Evolutionary conservation across 1,140 invertebrate species (phyloP), one percentile per base, ranked within the genome.

Genomic region (Notospermus geniculatus): DNA sequence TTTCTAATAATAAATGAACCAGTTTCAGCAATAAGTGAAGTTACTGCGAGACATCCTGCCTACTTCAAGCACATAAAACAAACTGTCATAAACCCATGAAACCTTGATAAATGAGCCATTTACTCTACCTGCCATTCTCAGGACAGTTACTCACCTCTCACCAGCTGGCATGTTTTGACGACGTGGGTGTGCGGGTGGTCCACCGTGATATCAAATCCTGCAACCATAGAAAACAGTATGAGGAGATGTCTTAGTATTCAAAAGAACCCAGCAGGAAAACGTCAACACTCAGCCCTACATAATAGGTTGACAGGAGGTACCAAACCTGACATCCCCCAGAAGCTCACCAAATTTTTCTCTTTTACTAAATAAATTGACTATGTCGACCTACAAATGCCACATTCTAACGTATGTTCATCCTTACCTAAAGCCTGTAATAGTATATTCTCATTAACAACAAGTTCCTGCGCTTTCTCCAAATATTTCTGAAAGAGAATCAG

Each of bases 141-240:
- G 32, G 5, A 36, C 32, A 36, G 4, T 28, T 29, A 73, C 70
- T 83, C 85, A 92, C 93, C 93, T 90, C 91, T 89, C 54, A 97
- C 91, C 75, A 97, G 85, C 80, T 95, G 91, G 85, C 93, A 93
- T 75, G 92, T 95, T 74, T 89, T 89, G 60, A 98, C 93, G 64
- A 98, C 92, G 83, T 94, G 91, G 25, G 94, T 95, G 77, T 98
- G 95, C 5, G 95, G 95, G 86, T 98, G 95, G 82, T 97, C 93
- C 72, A 95, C 95, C 59, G 90, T 91, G 28, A 97, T 90, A 84
- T 97, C 93, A 84, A 98, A 98, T 61, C 95, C 95, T 80, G 65
- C n/a, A 71, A 68, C 17, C 58, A 59, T 23, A 59, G 65, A 36
- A 7, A 36, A 36, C 5, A 36, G n/a, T n/a, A n/a, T n/a, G n/a